A percentile compares a stretch with the other conserved stretches of the same genome.
Conservation (phyloP, 2,888 invertebrate species). For the Punctoribates punctum region DNA sequence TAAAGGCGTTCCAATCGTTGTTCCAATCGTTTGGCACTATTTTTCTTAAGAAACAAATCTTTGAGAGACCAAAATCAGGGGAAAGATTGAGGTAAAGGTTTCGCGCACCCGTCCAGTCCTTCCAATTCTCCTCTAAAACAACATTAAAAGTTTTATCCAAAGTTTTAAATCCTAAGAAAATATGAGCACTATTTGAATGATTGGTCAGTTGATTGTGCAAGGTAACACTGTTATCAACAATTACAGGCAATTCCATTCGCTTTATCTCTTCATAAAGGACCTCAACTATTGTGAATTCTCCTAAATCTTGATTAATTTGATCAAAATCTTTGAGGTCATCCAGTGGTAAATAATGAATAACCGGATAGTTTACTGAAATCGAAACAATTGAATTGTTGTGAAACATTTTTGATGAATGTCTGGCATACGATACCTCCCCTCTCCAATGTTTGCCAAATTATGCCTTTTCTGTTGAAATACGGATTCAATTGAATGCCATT, state of each 20-base stretch:
- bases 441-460: conserved; percentile 35
- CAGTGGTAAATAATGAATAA: conserved; percentile 50
- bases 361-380: conserved; percentile 52
- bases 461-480: conserved; percentile 1
- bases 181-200: conserved; percentile 38
- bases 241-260: conserved; percentile 19
- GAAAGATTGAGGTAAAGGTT: conserved; percentile 55
- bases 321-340: conserved; percentile 42
- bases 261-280: conserved; percentile 40
- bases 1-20: conserved; percentile 54
- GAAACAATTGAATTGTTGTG: conserved; percentile 39
- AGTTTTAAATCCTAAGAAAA: conserved; percentile 54
- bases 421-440: conserved; percentile 28
- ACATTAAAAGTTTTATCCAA: conserved; percentile 53
- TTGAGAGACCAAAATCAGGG: conserved; percentile 54
- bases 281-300: conserved; percentile 46
- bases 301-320: conserved; percentile 43
- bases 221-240: background rate
- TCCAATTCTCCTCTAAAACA: conserved; percentile 55
- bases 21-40: conserved; percentile 53
- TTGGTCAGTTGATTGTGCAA: background rate
- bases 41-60: conserved; percentile 54
- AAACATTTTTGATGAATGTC: background rate
- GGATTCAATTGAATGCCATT: background rate
- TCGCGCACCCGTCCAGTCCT: conserved; percentile 57